A percentile compares a stretch with the other conserved stretches of the same genome.
Evolutionary conservation across 1,140 invertebrate species (phyloP).

Genomic region (Halyomorpha halys): DNA sequence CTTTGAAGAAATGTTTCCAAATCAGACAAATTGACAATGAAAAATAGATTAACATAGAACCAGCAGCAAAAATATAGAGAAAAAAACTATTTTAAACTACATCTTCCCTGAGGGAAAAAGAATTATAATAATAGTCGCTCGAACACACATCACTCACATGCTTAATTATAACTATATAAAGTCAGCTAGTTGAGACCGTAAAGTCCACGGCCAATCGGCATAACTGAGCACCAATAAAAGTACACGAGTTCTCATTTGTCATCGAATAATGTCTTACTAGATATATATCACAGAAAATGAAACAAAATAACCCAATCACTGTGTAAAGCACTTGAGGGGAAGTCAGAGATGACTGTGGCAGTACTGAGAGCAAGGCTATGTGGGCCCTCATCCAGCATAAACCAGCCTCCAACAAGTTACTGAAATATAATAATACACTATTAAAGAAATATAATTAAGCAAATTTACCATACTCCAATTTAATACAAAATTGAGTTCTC

Average conservation of each 20-base stretch:
- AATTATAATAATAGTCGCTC: slow-evolving; percentile 25
- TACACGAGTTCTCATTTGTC: slow-evolving; percentile 23
- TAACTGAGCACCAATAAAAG: slow-evolving; percentile 33
- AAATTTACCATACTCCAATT: too few species aligned
- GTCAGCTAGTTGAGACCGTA: slow-evolving; percentile 26
- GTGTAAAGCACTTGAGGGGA: slow-evolving; percentile 35
- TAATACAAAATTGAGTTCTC: too few species aligned
- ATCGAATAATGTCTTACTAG: slow-evolving; percentile 28
- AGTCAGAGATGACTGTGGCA: slow-evolving; percentile 31
- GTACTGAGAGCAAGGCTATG: slow-evolving; percentile 25
- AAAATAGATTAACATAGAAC: slow-evolving; percentile 26
- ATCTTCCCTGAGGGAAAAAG: slow-evolving; percentile 26
- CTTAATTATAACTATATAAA: slow-evolving; percentile 25
- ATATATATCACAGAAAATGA: slow-evolving; percentile 34
- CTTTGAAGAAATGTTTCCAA: slow-evolving; percentile 31
- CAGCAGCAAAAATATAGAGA: slow-evolving; percentile 26
- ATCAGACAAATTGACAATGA: slow-evolving; percentile 27
- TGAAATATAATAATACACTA: slow-evolving; percentile 8
- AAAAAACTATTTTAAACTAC: slow-evolving; percentile 24
- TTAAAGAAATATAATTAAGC: too few species aligned
- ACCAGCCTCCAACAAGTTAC: slow-evolving; percentile 25
- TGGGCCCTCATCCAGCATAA: slow-evolving; percentile 19
- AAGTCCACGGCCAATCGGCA: slow-evolving; percentile 25
- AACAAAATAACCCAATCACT: slow-evolving; percentile 33
- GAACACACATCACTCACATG: slow-evolving; percentile 24